Base-by-base conservation (phyloP, 1,140 invertebrate genomes). In the Alviniconcha marisindica region DNA sequence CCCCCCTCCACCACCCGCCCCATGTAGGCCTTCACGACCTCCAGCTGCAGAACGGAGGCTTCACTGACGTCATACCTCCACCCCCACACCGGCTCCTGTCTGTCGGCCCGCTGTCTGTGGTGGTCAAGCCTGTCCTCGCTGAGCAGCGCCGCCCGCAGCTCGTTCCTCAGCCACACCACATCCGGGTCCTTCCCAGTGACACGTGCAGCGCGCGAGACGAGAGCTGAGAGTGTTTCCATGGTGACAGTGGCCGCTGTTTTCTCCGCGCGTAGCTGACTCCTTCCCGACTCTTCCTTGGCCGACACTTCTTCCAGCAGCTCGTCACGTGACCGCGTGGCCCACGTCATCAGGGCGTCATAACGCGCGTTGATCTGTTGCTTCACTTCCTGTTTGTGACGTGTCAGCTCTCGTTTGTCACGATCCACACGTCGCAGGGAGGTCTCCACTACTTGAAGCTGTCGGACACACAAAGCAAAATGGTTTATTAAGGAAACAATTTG, bases 81-180 rank as follows among this genome's bases (percentile, higher is more conserved):
- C 2, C 2, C 7, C 18, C 51, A 60, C 18, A 33, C n/a, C 2
- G 28, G 2, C 15, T 60, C 51, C 31, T 78, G 15, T 12, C 24
- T 60, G 48, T 15, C 54, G 1, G 51, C 77, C 31, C 33, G 74
- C 21, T 78, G 48, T 14, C 54, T 38, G 33, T 60, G 51, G 14
- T 38, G 48, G 33, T 54, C 51, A 31, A 78, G 48, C 0, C 0
- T 51, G 48, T 78, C 77, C 28, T 78, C 77, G 15, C 31, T 24
- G 15, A 78, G 54, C 51, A 78, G 77, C 51, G 77, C 77, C 54
- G 77, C 77, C 77, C 60, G 48, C 48, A 78, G 51, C 77, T 78
- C 77, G 28, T 54, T 60, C 31, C 51, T 60, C 28, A 60, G 15
- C 3, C n/a, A 14, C 5, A 78, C 77, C 24, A 76, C 42, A 44